Percentiles rank a stretch among this genome's conserved stretches.
Evolutionary conservation across 2,113 vertebrate species (phyloP).

Genomic region (Nothocercus nigrocapillus): DNA sequence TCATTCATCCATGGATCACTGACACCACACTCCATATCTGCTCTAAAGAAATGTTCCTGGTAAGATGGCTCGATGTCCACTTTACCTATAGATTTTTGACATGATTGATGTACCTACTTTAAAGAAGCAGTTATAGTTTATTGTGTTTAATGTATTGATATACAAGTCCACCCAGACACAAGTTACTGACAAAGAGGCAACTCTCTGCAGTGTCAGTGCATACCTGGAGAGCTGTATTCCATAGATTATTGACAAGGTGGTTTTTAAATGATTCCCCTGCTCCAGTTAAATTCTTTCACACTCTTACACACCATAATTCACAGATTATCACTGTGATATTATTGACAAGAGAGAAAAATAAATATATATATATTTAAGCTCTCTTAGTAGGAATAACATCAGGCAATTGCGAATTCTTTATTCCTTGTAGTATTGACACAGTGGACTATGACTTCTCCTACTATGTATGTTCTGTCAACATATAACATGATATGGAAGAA

Average conservation of each 20-base stretch:
- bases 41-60: neutral
- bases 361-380: neutral
- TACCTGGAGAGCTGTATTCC: neutral
- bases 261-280: neutral
- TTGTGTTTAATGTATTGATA: neutral
- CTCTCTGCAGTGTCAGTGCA: neutral
- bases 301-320: neutral
- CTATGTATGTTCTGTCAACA: neutral
- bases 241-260: neutral
- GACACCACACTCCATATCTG: neutral
- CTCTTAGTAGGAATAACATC: neutral
- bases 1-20: conserved; percentile 7
- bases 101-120: neutral
- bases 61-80: neutral
- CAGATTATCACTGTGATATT: neutral
- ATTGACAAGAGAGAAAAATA: neutral
- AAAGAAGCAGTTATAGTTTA: conserved; percentile 5
- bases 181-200: neutral
- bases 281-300: neutral
- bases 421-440: neutral
- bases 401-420: neutral
- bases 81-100: neutral
- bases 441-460: neutral
- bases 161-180: neutral
- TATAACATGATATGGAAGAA: neutral